phyloP scores from a whole-genome alignment of 2,113 vertebrate genomes.

The Sardina pilchardus region DNA sequence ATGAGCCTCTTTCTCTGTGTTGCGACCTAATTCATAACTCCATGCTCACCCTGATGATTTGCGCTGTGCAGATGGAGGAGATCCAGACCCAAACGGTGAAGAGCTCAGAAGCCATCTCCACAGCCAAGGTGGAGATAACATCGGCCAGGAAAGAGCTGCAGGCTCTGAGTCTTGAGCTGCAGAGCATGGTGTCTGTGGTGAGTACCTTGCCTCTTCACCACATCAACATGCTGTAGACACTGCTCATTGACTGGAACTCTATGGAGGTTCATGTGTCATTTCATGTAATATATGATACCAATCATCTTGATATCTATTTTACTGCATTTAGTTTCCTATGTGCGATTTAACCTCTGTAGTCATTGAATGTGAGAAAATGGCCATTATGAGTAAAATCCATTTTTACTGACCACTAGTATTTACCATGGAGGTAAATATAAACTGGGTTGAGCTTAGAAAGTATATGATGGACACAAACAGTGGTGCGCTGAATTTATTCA shows the following conservation, averaged over 20 bases:
- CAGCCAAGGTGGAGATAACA: conserved; percentile 53
- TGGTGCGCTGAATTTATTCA: too few species aligned
- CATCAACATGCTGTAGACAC: neutral
- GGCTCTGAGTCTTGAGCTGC: conserved; percentile 55
- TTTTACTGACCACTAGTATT: too few species aligned
- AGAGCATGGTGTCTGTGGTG: conserved; percentile 55
- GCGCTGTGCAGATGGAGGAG: conserved; percentile 61
- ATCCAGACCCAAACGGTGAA: conserved; percentile 56
- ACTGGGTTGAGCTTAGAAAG: too few species aligned
- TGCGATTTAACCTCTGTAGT: too few species aligned
- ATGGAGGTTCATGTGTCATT: neutral
- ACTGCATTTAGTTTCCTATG: too few species aligned
- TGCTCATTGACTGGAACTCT: too few species aligned
- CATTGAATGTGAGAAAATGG: too few species aligned
- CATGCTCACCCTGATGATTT: neutral
- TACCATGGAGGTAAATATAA: too few species aligned
- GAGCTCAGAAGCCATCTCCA: conserved; percentile 57
- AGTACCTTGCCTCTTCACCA: conserved; percentile 13
- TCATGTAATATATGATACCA: neutral
- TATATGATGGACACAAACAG: too few species aligned
- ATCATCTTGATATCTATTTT: too few species aligned
- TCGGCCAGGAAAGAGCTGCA: conserved; percentile 60
- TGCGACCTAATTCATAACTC: neutral
- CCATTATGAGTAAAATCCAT: too few species aligned
- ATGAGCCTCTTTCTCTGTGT: too few species aligned